Evolutionary conservation across 2,113 vertebrate species (phyloP).

Genomic region (Brachyhypopomus gauderio): DNA sequence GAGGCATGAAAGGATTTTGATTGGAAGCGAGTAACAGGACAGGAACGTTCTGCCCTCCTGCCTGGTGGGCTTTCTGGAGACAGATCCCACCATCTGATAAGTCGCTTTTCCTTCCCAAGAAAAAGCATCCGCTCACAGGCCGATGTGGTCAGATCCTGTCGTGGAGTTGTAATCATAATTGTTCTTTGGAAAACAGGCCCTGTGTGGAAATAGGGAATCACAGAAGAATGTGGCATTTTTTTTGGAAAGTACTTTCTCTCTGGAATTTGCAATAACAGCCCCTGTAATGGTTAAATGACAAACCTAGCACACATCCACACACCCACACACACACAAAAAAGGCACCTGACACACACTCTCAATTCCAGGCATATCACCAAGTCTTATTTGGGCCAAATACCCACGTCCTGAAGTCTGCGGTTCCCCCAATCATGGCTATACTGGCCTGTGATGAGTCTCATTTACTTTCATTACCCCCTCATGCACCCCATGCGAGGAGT

Average conservation of each 20-base stretch:
- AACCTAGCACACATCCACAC: slow-evolving; percentile 25
- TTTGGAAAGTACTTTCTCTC: slow-evolving; percentile 67
- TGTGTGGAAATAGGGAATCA: slow-evolving; percentile 45
- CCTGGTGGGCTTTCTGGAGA: slow-evolving; percentile 50
- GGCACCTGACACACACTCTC: slow-evolving; percentile 11
- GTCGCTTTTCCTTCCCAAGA: slow-evolving; percentile 37
- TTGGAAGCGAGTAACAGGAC: slow-evolving; percentile 64
- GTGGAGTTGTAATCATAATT: slow-evolving; percentile 64
- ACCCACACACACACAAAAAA: slow-evolving; percentile 13
- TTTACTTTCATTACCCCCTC: slow-evolving; percentile 53
- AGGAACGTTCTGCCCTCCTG: slow-evolving; percentile 51
- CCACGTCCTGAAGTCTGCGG: neutral
- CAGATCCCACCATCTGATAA: slow-evolving; percentile 51
- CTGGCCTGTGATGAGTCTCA: slow-evolving; percentile 62
- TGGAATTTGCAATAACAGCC: slow-evolving; percentile 53
- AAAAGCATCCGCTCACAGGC: slow-evolving; percentile 54
- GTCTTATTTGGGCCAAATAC: slow-evolving; percentile 31
- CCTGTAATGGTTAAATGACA: slow-evolving; percentile 14
- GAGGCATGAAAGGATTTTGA: slow-evolving; percentile 77
- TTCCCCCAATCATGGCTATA: slow-evolving; percentile 43
- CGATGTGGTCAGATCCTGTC: slow-evolving; percentile 58
- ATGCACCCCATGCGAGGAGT: slow-evolving; percentile 58
- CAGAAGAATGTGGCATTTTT: slow-evolving; percentile 34
- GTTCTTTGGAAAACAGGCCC: slow-evolving; percentile 57
- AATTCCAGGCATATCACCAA: slow-evolving; percentile 22